Evolutionary conservation across 2,888 invertebrate genomes (phyloP).

Genomic region (Melanophora roralis): DNA sequence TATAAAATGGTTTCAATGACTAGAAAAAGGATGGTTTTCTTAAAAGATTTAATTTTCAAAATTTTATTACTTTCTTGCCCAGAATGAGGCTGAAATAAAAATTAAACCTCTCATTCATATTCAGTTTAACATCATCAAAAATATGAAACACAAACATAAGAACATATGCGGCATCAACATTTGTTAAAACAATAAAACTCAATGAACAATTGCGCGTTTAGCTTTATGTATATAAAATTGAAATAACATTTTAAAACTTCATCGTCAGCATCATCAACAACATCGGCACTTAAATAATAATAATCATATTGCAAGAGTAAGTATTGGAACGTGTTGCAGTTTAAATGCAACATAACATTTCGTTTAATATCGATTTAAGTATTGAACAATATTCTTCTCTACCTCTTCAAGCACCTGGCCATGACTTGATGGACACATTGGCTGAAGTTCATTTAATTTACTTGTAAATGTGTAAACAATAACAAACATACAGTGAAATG

Average conservation of each 20-base stretch:
- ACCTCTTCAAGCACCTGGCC: neutral
- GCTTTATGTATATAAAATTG: slow-evolving; percentile 26
- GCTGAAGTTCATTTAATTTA: slow-evolving; percentile 63
- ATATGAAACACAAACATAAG: neutral
- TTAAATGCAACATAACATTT: slow-evolving; percentile 57
- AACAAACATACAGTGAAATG: neutral
- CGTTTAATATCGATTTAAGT: slow-evolving; percentile 48
- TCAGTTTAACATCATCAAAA: neutral
- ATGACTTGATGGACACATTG: neutral
- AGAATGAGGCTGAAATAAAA: neutral
- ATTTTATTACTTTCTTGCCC: too few relatives aligned
- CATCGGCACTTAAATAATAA: slow-evolving; percentile 30
- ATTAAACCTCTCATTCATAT: neutral
- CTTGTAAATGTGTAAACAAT: slow-evolving; percentile 74
- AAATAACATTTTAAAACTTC: slow-evolving; percentile 29
- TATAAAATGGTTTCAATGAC: too few relatives aligned
- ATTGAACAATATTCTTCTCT: neutral
- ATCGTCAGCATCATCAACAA: slow-evolving; percentile 5
- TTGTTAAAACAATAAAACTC: slow-evolving; percentile 22
- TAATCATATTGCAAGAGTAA: slow-evolving; percentile 19
- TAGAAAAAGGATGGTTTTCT: too few relatives aligned
- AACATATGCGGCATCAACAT: neutral
- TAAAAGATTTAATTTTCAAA: too few relatives aligned
- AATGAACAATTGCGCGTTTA: slow-evolving; percentile 34
- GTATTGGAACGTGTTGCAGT: slow-evolving; percentile 59